Conservation (phyloP, 2,888 invertebrate species). For the Boloria euphrosyne region DNA sequence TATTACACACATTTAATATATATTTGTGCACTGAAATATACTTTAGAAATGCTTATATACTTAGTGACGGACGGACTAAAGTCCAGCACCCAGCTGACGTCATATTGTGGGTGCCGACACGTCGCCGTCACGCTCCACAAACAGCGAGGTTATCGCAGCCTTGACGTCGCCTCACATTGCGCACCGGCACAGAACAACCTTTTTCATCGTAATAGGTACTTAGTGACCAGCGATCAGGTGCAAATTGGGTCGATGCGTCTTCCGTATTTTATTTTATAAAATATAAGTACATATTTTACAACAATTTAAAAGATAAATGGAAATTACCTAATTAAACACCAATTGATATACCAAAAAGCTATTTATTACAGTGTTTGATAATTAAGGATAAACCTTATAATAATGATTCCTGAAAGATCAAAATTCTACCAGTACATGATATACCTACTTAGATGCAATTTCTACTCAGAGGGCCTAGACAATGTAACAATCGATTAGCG, state of each 20-base stretch:
- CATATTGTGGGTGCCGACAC: slow-evolving; percentile 78
- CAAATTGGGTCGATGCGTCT: slow-evolving; percentile 26
- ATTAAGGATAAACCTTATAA: too few species aligned
- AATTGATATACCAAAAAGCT: too few species aligned
- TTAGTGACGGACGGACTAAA: slow-evolving; percentile 26
- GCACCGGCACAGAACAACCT: slow-evolving; percentile 66
- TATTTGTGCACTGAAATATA: too few species aligned
- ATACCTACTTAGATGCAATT: too few species aligned
- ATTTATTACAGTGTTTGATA: too few species aligned
- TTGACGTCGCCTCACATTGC: slow-evolving; percentile 78
- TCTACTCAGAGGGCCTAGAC: too few species aligned
- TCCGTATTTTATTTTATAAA: slow-evolving; percentile 18
- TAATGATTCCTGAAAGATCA: too few species aligned
- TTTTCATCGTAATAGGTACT: slow-evolving; percentile 18
- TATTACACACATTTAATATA: too few species aligned
- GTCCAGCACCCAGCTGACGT: slow-evolving; percentile 59
- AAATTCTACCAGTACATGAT: too few species aligned
- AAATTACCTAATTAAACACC: too few species aligned
- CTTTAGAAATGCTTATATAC: background rate
- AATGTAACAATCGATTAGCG: too few species aligned
- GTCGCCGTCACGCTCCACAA: slow-evolving; percentile 82
- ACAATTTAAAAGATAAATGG: too few species aligned
- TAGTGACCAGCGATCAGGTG: slow-evolving; percentile 51
- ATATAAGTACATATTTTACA: background rate
- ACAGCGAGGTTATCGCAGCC: slow-evolving; percentile 78